A percentile compares a stretch with the other conserved stretches of the same genome.
Conservation (phyloP, 2,113 vertebrate species). For the Cyprinodon brontotheroides region DNA sequence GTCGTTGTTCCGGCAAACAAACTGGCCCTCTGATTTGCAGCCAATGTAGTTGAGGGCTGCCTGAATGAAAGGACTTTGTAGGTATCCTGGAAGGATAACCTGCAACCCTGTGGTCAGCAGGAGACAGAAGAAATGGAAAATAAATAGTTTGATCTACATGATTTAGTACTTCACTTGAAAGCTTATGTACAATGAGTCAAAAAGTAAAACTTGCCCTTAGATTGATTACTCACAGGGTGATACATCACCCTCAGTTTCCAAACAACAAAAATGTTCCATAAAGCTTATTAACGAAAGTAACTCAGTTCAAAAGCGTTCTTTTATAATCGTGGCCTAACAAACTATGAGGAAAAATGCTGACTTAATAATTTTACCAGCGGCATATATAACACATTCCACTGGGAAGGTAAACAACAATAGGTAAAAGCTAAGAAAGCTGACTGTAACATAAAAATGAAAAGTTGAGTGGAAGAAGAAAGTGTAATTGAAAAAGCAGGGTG, state of each 20-base stretch:
- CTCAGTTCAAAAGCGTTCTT: background rate
- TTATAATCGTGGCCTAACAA: background rate
- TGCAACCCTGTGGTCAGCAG: constrained; percentile 85
- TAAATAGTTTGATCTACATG: background rate
- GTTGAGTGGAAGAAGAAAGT: too few relatives aligned
- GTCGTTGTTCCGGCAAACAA: constrained; percentile 87
- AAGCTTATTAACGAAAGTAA: background rate
- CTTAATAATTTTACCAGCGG: background rate
- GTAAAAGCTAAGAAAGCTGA: too few relatives aligned
- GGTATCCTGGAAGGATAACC: constrained; percentile 88
- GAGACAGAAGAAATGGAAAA: background rate
- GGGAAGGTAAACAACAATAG: too few relatives aligned
- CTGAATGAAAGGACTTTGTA: constrained; percentile 87
- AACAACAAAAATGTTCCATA: background rate
- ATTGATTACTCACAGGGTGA: background rate
- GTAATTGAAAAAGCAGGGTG: too few relatives aligned
- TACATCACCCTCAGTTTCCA: background rate
- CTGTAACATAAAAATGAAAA: too few relatives aligned
- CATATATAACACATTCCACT: too few relatives aligned
- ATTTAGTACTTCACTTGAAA: background rate
- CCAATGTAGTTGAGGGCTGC: constrained; percentile 94
- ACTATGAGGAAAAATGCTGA: background rate
- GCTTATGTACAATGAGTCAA: background rate
- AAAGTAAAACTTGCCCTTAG: background rate
- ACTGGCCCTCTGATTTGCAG: constrained; percentile 90